A percentile compares a stretch with the other conserved stretches of the same genome.
These are phyloP conservation scores for Ophiothrix spiculata DNA, from an alignment of 35 echinoderm and acorn worm genomes.

Conservation along the genomic window DNA sequence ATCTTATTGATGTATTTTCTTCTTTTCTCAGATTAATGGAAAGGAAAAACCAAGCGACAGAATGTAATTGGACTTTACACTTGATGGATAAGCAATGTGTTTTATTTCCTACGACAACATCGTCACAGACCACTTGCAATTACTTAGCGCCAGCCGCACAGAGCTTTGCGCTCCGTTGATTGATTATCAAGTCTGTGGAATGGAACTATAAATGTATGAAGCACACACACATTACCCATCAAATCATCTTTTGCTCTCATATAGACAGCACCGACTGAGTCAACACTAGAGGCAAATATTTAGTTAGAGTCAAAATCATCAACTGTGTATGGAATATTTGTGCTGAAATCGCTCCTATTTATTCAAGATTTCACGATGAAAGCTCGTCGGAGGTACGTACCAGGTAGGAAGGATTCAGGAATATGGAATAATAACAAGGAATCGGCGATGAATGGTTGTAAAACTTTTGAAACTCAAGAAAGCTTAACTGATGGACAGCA, in stretches of 20 bases:
- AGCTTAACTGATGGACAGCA: not conserved
- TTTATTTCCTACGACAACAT: not conserved
- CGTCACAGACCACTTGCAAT: not conserved
- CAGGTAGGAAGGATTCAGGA: not conserved
- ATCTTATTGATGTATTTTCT: too few species aligned
- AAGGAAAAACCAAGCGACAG: conserved; percentile 2
- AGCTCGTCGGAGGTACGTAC: not conserved
- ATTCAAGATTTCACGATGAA: not conserved
- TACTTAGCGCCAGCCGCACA: not conserved
- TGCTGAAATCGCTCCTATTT: not conserved
- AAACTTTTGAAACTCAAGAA: not conserved
- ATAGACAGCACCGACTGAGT: not conserved
- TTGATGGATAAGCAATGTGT: conserved; percentile 3
- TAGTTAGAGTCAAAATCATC: not conserved
- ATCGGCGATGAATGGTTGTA: not conserved
- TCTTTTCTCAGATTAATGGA: not conserved
- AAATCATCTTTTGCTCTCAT: not conserved
- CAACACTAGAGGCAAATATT: not conserved
- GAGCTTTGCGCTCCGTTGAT: not conserved
- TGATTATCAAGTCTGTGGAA: not conserved
- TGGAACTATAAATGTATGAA: not conserved
- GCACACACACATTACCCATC: not conserved
- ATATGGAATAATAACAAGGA: not conserved
- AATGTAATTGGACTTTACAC: not conserved
- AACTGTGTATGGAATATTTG: not conserved